Conservation (phyloP, 2,797 vertebrate genomes). For the Danio jaintianensis region DNA sequence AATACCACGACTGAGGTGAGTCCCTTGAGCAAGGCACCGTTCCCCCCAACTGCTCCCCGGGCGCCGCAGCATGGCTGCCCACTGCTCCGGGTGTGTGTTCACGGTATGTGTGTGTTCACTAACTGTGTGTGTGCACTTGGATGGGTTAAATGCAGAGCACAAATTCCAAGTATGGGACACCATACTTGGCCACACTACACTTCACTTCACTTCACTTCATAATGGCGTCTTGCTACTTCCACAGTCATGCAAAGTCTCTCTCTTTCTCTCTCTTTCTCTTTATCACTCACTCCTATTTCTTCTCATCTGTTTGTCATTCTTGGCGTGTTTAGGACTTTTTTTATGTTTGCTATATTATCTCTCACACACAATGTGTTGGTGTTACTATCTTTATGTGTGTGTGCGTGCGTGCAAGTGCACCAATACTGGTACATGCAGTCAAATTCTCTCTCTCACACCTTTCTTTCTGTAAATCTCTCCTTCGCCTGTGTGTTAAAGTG, state of each 20-base stretch:
- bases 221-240: neutral
- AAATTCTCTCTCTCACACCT: slow-evolving; percentile 29
- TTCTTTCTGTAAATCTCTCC: slow-evolving; percentile 37
- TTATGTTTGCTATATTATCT: slow-evolving; percentile 68
- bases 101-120: too few species aligned
- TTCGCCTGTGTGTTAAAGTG: slow-evolving; percentile 39
- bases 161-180: too few species aligned
- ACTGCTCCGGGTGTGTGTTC: too few species aligned
- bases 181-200: too few species aligned
- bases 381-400: slow-evolving; percentile 62
- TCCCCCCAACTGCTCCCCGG: too few species aligned
- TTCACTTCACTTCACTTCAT: too few species aligned
- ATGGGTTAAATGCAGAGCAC: too few species aligned
- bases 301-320: slow-evolving; percentile 23
- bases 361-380: slow-evolving; percentile 60
- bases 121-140: too few species aligned
- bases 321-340: slow-evolving; percentile 44
- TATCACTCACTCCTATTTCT: neutral
- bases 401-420: slow-evolving; percentile 3
- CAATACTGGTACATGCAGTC: slow-evolving; percentile 7
- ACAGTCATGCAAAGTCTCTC: neutral
- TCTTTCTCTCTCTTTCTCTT: neutral
- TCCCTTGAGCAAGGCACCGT: too few species aligned
- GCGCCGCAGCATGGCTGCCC: too few species aligned
- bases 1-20: too few species aligned